Base-by-base conservation (phyloP, 2,113 vertebrate species). In the Cathartes aura region DNA sequence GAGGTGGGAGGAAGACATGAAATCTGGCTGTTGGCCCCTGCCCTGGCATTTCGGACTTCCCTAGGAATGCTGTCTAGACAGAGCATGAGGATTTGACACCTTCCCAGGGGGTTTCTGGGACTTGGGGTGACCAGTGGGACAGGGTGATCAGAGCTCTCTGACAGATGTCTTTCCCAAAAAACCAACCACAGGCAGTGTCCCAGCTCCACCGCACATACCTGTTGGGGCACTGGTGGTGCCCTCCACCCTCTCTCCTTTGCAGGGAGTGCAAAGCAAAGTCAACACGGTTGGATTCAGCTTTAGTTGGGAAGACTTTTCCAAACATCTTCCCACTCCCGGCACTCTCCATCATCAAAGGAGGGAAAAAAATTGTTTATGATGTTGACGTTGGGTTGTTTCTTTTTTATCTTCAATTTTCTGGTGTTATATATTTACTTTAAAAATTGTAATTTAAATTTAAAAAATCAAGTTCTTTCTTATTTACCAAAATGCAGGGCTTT, bases 121-220 rank as follows among this genome's bases (percentile, higher is more conserved):
- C 55, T n/a, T 56, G 5, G 18, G 22, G 15, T 48, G 38, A 72
- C 14, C 29, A 11, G 30, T 34, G 47, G 18, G 6, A 36, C 4
- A 5, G 47, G 26, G 58, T 42, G 40, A 43, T 45, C 17, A 34
- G 47, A 68, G 16, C 15, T 62, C 45, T 42, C 52, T 60, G 26
- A 5, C n/a, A 43, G 47, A 21, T 21, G 4, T 16, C 15, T 6
- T 67, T 48, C 66, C 52, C 52, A 14, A 27, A 48, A 60, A 21
- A 4, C 5, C 12, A 45, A 19, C 19, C 7, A 15, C 16, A 30
- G 0, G 0, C 16, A 5, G 12, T 32, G 16, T 34, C 50, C 64
- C 79, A 66, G 19, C 15, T 70, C 34, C 40, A 42, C 45, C 3
- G 0, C 36, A 34, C 18, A 5, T 12, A 8, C 20, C 53, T 18